Evolutionary conservation across 2,888 invertebrate species (phyloP).

Genomic region (Nipponacmea schrenckii): DNA sequence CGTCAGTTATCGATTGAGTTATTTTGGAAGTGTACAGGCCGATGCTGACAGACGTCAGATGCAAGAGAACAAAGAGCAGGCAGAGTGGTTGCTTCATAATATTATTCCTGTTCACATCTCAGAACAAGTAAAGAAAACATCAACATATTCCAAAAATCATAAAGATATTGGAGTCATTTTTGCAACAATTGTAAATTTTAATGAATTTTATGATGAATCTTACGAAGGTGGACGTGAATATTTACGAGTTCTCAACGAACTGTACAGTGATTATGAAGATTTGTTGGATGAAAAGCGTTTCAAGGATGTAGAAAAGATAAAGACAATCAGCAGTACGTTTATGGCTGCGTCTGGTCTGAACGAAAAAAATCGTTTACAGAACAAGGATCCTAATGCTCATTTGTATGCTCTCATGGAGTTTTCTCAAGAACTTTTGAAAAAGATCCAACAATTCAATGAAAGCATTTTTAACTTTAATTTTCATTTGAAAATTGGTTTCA

Average conservation of each 20-base stretch:
- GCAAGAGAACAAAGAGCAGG: constrained; percentile 92
- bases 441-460: constrained; percentile 64
- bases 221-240: constrained; percentile 95
- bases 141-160: constrained; percentile 91
- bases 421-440: constrained; percentile 85
- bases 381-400: constrained; percentile 80
- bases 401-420: constrained; percentile 92
- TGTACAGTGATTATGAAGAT: constrained; percentile 96
- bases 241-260: constrained; percentile 91
- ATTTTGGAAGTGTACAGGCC: constrained; percentile 91
- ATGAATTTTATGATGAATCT: constrained; percentile 97
- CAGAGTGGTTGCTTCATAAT: constrained; percentile 95
- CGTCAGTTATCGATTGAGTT: constrained; percentile 87
- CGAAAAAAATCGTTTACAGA: constrained; percentile 78
- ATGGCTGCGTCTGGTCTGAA: constrained; percentile 98
- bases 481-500: constrained; percentile 79
- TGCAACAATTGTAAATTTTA: constrained; percentile 95
- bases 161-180: constrained; percentile 93
- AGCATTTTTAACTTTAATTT: constrained; percentile 69
- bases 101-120: constrained; percentile 93
- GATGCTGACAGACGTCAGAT: constrained; percentile 88
- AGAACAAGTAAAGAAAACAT: constrained; percentile 90
- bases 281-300: constrained; percentile 84
- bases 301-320: constrained; percentile 93
- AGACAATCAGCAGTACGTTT: constrained; percentile 93